A percentile compares a stretch with the other conserved stretches of the same genome.
Conservation (phyloP, 2,797 vertebrate species). For the Garrulus glandarius region DNA sequence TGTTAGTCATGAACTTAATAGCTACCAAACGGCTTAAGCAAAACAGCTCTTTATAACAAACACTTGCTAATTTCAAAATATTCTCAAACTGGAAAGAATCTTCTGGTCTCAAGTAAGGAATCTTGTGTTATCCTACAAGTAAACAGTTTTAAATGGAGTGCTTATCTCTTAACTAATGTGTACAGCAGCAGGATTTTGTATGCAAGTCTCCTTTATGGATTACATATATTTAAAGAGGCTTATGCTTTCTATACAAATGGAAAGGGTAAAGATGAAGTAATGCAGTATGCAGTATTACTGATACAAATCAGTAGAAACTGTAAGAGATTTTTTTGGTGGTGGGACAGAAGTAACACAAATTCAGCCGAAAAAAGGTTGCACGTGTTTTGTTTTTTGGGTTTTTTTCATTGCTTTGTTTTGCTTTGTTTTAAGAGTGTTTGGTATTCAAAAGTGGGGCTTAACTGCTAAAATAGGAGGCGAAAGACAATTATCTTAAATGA, state of each 20-base stretch:
- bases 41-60: conserved; percentile 37
- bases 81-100: not conserved
- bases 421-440: not conserved
- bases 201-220: not conserved
- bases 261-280: not conserved
- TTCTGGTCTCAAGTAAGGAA: not conserved
- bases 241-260: not conserved
- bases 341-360: not conserved
- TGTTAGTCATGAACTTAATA: conserved; percentile 78
- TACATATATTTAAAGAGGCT: not conserved
- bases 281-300: not conserved
- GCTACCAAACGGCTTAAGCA: conserved; percentile 54
- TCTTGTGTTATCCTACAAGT: not conserved
- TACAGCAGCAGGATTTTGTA: not conserved
- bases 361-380: not conserved
- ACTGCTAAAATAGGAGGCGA: not conserved
- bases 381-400: fast-evolving
- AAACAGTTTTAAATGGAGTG: not conserved
- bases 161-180: not conserved
- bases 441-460: not conserved
- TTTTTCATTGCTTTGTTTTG: not conserved
- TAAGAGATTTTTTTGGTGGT: not conserved
- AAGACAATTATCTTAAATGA: not conserved
- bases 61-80: conserved; percentile 6
- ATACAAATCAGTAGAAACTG: not conserved